Evolutionary conservation across 1,140 invertebrate genomes (phyloP).

Genomic region (Pseudomyrmex concolor): DNA sequence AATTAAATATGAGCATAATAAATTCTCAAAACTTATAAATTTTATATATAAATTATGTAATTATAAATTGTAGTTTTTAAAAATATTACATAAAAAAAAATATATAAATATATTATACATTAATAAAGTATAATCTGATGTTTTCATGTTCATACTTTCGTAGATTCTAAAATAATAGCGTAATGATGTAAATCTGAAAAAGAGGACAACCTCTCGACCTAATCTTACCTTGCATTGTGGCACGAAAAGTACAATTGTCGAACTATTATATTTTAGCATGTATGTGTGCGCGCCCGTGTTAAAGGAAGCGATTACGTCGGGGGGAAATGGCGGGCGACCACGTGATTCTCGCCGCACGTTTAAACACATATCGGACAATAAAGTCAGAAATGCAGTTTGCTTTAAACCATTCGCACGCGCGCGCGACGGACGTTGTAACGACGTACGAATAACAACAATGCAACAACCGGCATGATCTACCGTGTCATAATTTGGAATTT

Average conservation of each 20-base stretch:
- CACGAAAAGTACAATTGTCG: conserved; percentile 5
- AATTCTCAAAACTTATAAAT: neutral
- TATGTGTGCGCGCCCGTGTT: conserved; percentile 13
- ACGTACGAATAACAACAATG: conserved; percentile 42
- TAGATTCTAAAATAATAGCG: neutral
- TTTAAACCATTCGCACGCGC: conserved; percentile 34
- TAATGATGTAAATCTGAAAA: neutral
- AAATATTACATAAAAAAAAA: neutral
- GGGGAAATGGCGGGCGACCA: conserved; percentile 39
- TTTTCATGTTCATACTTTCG: too few species aligned
- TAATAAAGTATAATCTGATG: too few species aligned
- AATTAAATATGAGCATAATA: too few species aligned
- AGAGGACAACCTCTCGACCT: neutral
- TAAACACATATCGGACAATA: conserved; percentile 45
- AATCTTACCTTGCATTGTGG: neutral
- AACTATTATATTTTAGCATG: neutral
- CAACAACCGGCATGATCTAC: conserved; percentile 43
- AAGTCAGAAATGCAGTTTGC: conserved; percentile 54
- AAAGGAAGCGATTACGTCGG: conserved; percentile 43
- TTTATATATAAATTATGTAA: neutral
- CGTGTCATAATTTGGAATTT: conserved; percentile 46
- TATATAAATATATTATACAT: too few species aligned
- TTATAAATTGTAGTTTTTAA: neutral
- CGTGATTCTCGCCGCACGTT: conserved; percentile 26
- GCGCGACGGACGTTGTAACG: conserved; percentile 32